Evolutionary conservation across 2,113 vertebrate genomes (phyloP).

Genomic region (Entelurus aequoreus): DNA sequence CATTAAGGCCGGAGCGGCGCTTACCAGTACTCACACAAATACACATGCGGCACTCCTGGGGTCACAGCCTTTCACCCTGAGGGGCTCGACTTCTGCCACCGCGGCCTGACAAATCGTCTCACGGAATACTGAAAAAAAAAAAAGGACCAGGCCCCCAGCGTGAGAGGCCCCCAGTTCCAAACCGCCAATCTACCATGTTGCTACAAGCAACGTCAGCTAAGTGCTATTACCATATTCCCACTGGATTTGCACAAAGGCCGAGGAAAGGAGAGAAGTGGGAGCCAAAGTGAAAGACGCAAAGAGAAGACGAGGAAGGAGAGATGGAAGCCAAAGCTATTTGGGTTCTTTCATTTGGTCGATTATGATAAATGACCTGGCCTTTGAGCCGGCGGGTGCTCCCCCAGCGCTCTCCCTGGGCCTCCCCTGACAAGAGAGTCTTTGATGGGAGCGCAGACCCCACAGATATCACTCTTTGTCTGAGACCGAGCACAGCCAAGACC

Average conservation of each 20-base stretch:
- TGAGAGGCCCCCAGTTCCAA: constrained; percentile 71
- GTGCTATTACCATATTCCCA: constrained; percentile 70
- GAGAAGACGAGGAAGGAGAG: constrained; percentile 52
- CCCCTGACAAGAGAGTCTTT: constrained; percentile 76
- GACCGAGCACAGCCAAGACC: constrained; percentile 62
- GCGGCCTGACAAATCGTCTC: constrained; percentile 91
- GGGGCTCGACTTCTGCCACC: constrained; percentile 98
- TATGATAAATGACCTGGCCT: constrained; percentile 93
- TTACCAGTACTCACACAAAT: constrained; percentile 42
- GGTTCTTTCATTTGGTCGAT: constrained; percentile 90
- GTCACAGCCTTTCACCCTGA: constrained; percentile 98
- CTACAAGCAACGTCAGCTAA: constrained; percentile 72
- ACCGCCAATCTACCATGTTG: constrained; percentile 50
- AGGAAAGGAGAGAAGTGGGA: constrained; percentile 47
- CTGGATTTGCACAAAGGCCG: constrained; percentile 78
- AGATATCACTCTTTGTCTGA: constrained; percentile 73
- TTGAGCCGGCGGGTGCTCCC: constrained; percentile 77
- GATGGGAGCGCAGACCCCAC: constrained; percentile 70
- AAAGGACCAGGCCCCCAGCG: constrained; percentile 82
- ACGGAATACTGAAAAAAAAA: constrained; percentile 89
- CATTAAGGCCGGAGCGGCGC: constrained; percentile 79
- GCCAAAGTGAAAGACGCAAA: constrained; percentile 34
- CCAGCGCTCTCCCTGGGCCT: constrained; percentile 77
- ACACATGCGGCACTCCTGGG: constrained; percentile 79
- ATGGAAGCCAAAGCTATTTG: constrained; percentile 90